Percentiles rank a stretch among this genome's conserved stretches.
Conservation (phyloP, 1,140 invertebrate genomes). For the Ylistrum balloti region DNA sequence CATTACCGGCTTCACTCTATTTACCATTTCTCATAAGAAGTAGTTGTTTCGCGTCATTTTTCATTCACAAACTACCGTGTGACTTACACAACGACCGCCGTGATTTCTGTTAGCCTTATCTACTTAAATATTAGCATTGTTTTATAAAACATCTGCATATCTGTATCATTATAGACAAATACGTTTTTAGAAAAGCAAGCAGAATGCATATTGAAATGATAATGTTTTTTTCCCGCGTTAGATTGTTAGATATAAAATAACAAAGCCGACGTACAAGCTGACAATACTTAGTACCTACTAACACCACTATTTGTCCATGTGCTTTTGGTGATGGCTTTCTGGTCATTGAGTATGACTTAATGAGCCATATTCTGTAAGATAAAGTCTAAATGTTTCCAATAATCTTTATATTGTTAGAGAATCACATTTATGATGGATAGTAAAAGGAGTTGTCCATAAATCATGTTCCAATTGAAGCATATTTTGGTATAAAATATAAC, state of each 20-base stretch:
- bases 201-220: too few relatives aligned
- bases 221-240: not conserved
- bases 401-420: not conserved
- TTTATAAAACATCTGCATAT: too few relatives aligned
- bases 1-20: not conserved
- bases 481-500: not conserved
- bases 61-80: not conserved
- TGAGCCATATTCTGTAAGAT: not conserved
- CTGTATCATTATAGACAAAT: too few relatives aligned
- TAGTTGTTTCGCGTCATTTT: not conserved
- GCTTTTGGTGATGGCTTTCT: not conserved
- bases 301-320: not conserved
- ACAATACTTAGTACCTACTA: not conserved
- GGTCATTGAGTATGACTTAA: not conserved
- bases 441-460: not conserved
- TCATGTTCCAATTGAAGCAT: not conserved
- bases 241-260: not conserved
- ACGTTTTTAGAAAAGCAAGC: too few relatives aligned
- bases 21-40: too few relatives aligned
- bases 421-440: not conserved
- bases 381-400: not conserved
- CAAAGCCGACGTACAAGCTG: not conserved
- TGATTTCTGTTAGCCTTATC: not conserved
- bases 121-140: too few relatives aligned
- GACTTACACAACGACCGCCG: not conserved